A percentile compares a stretch with the other conserved stretches of the same genome.
phyloP scores from a whole-genome alignment of 2,888 invertebrate genomes.

The Stenichneumon culpator region DNA sequence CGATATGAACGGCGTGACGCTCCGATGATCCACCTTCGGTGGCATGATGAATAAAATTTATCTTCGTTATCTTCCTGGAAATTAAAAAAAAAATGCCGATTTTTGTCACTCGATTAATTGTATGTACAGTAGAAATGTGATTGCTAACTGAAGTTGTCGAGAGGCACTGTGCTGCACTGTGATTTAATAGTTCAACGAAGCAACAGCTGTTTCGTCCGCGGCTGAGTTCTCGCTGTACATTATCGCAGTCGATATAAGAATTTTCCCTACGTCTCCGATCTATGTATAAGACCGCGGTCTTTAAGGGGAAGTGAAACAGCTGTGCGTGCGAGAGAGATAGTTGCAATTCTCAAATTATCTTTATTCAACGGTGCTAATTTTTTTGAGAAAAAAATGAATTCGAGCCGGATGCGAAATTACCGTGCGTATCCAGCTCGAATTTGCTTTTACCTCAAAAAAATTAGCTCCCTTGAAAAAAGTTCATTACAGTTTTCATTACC shows the following conservation, averaged over 20 bases:
- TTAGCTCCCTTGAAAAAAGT: too few species aligned
- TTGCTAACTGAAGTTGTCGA: slow-evolving; percentile 10
- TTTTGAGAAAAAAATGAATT: too few species aligned
- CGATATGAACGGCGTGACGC: slow-evolving; percentile 66
- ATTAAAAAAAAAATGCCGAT: neutral
- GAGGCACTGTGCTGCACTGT: neutral
- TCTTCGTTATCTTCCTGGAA: neutral
- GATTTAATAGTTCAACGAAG: neutral
- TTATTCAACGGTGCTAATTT: too few species aligned
- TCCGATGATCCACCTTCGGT: slow-evolving; percentile 62
- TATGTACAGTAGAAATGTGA: neutral
- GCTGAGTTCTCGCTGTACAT: slow-evolving; percentile 1
- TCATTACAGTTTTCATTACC: too few species aligned
- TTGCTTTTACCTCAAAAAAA: too few species aligned
- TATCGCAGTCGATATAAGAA: neutral
- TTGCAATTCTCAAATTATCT: too few species aligned
- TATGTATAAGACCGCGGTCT: too few species aligned
- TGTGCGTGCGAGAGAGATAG: too few species aligned
- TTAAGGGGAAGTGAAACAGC: too few species aligned
- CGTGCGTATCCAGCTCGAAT: too few species aligned
- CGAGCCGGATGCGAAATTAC: too few species aligned
- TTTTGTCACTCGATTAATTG: neutral
- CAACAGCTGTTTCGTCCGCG: neutral
- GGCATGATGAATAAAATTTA: slow-evolving; percentile 4
- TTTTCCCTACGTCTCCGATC: too few species aligned